phyloP scores from a whole-genome alignment of 1,140 invertebrate genomes.

The Ganaspis sp. region DNA sequence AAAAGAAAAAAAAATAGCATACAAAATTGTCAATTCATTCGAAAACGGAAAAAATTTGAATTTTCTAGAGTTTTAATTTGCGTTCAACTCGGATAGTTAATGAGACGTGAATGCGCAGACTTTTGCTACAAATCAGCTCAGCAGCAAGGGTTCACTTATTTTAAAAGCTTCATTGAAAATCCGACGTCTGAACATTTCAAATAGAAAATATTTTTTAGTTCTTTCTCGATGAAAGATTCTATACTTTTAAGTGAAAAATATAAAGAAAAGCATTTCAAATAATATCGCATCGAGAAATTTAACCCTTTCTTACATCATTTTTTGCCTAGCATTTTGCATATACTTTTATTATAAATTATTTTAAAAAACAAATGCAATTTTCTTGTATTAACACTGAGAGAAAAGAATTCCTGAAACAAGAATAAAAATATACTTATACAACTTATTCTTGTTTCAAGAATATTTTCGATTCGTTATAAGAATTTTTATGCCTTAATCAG shows the following conservation, averaged over 20 bases:
- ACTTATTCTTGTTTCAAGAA: no score
- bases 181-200: not conserved
- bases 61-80: no score
- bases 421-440: no score
- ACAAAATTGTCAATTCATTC: no score
- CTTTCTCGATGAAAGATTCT: not conserved
- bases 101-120: no score
- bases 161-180: constrained; percentile 1
- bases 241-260: not conserved
- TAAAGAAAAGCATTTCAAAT: not conserved
- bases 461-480: no score
- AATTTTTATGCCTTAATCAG: no score
- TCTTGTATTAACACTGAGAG: not conserved
- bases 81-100: no score
- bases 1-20: no score
- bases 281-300: not conserved
- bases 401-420: no score
- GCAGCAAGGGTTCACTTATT: not conserved
- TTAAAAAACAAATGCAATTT: not conserved
- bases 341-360: not conserved
- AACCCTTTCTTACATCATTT: not conserved
- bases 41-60: no score
- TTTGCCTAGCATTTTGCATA: no score
- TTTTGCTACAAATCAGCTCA: not conserved
- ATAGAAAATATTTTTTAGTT: not conserved